Base-by-base conservation (phyloP, 2,113 vertebrate genomes). In the Campylomormyrus tamandua region DNA sequence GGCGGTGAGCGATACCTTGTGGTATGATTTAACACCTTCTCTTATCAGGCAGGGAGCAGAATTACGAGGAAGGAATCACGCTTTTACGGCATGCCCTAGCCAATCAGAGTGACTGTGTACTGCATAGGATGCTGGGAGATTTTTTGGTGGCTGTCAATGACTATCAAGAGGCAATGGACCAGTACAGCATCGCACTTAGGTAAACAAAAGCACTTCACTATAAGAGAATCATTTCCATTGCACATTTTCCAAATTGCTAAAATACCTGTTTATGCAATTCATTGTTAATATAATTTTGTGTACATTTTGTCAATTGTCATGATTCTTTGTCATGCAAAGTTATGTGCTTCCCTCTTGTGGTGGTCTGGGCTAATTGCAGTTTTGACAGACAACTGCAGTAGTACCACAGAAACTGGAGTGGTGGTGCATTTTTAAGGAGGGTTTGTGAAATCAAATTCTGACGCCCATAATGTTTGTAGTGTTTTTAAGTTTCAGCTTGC, bases 101-200 rank as follows among this genome's bases (percentile, higher is more conserved):
- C 92, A 99, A 99, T 93, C 98, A 99, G 96, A 99, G 98, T 0
- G 98, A 99, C 93, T 99, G 98, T 24, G 97, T 99, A 88, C 95
- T 99, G 92, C 98, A 99, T 95, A 97, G 98, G 49, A 99, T 99
- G 95, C 95, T 99, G 91, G 98, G 98, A 17, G 98, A 99, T 94
- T 99, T 99, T 89, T 96, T 99, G 0, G 97, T 99, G 6, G 98
- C 98, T 0, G 97, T 99, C 91, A 99, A 97, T 0, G 98, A 99
- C 87, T 99, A 98, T 92, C 98, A 99, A 94, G 98, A 99, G 89
- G 98, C 98, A 1, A 99, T 99, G 98, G 98, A 99, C 95, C 98
- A 99, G 95, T 99, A 99, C 93, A 99, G 98, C 62, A 99, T 99
- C 87, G 98, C 98, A 0, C 95, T 99, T 0, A 99, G 98, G 98